Percentiles rank a stretch among this genome's conserved stretches.
phyloP scores from a whole-genome alignment of 2,113 vertebrate species.

The Sciurus niger region DNA sequence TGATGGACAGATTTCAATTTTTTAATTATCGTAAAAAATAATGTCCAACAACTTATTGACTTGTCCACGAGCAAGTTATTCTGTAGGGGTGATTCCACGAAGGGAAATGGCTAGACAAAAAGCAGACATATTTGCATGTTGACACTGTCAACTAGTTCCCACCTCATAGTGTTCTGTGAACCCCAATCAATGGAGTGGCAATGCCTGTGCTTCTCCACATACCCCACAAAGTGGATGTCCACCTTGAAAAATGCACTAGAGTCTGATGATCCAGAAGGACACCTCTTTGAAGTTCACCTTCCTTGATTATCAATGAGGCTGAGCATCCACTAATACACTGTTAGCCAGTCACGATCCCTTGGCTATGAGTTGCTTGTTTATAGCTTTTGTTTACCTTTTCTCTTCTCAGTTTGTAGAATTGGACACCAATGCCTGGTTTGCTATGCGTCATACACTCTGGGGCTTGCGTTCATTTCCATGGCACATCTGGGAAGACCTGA shows the following conservation, averaged over 20 bases:
- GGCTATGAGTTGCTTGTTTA: neutral
- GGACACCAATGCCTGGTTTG: neutral
- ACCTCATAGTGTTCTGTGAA: neutral
- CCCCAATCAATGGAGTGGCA: neutral
- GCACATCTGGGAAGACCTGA: neutral
- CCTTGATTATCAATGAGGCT: neutral
- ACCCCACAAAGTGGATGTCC: neutral
- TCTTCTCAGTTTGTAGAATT: neutral
- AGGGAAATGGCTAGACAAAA: neutral
- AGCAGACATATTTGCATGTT: neutral
- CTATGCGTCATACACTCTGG: accelerated
- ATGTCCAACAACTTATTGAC: neutral
- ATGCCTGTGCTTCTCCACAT: neutral
- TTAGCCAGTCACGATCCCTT: neutral
- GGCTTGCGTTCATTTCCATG: neutral
- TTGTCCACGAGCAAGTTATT: neutral
- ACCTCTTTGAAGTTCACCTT: neutral
- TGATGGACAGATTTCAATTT: neutral
- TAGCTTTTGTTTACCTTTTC: neutral
- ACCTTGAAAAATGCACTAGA: neutral
- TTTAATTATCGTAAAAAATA: neutral
- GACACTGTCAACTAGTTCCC: too few species aligned
- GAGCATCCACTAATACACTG: neutral
- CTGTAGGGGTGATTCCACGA: neutral
- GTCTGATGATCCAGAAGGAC: neutral